Evolutionary conservation across 2,888 invertebrate genomes (phyloP).

Genomic region (Protophormia terraenovae): DNA sequence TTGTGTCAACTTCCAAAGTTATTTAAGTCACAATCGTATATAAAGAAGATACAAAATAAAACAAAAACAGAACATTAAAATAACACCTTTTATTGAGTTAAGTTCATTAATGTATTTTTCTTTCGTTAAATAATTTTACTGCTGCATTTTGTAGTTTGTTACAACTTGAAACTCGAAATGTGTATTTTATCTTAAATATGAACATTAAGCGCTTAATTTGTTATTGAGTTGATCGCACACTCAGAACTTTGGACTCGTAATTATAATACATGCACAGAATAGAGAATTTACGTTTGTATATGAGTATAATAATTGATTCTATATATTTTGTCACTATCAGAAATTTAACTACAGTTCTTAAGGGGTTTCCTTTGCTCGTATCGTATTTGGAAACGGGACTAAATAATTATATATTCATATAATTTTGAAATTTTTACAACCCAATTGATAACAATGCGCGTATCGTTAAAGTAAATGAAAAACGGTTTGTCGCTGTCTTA

Average conservation of each 20-base stretch:
- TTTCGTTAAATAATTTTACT: slow-evolving; percentile 7
- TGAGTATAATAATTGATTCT: background rate
- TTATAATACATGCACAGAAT: background rate
- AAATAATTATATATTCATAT: no score
- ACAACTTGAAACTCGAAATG: slow-evolving; percentile 14
- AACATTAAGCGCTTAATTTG: slow-evolving; percentile 76
- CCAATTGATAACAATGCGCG: slow-evolving; percentile 16
- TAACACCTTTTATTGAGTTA: slow-evolving; percentile 40
- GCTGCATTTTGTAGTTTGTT: slow-evolving; percentile 10
- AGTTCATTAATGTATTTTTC: slow-evolving; percentile 17
- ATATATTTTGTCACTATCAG: slow-evolving; percentile 3
- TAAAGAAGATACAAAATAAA: background rate
- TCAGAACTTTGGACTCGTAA: background rate
- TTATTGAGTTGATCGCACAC: slow-evolving; percentile 56
- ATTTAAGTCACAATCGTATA: background rate
- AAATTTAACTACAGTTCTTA: slow-evolving; percentile 1
- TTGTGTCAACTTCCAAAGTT: background rate
- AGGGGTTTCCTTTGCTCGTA: no score
- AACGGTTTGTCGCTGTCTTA: background rate
- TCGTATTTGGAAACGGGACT: no score
- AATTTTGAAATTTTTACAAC: slow-evolving; percentile 14
- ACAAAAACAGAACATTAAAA: slow-evolving; percentile 47
- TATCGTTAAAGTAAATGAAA: slow-evolving; percentile 15
- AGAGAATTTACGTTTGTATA: background rate
- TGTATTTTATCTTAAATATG: slow-evolving; percentile 75